Percentiles rank a stretch among this genome's conserved stretches.
Evolutionary conservation across 1,140 invertebrate genomes (phyloP).

Genomic region (Diorhabda elongata): DNA sequence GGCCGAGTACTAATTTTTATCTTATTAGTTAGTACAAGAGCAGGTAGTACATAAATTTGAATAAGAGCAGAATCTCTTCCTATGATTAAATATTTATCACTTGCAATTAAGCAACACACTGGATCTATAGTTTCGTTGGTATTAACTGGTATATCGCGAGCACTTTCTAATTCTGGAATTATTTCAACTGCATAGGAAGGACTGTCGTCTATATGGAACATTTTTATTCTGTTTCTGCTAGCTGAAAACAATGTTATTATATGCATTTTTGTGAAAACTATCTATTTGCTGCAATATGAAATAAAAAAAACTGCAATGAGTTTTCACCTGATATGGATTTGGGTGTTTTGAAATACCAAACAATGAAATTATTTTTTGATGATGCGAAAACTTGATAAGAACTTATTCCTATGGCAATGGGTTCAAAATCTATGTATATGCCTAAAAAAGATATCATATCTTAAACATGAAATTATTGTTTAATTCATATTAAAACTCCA

Average conservation of each 20-base stretch:
- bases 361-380: conserved; percentile 71
- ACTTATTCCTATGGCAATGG: conserved; percentile 62
- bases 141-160: conserved; percentile 51
- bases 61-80: conserved; percentile 84
- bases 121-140: conserved; percentile 65
- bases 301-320: not conserved
- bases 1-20: conserved; percentile 65
- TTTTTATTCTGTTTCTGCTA: conserved; percentile 36
- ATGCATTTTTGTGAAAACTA: not conserved
- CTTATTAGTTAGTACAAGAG: conserved; percentile 74
- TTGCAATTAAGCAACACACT: conserved; percentile 69
- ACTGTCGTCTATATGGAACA: conserved; percentile 71
- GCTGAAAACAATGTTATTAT: conserved; percentile 19
- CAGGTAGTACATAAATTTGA: conserved; percentile 81
- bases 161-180: conserved; percentile 62
- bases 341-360: conserved; percentile 85
- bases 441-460: conserved; percentile 39
- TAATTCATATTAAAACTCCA: not conserved
- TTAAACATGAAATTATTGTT: too few species aligned
- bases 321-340: conserved; percentile 49
- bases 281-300: too few species aligned
- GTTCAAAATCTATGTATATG: conserved; percentile 71
- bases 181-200: conserved; percentile 70
- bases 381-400: conserved; percentile 70
- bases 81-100: conserved; percentile 75